Conservation (phyloP, 2,797 vertebrate species). For the Darevskia nairensis region DNA sequence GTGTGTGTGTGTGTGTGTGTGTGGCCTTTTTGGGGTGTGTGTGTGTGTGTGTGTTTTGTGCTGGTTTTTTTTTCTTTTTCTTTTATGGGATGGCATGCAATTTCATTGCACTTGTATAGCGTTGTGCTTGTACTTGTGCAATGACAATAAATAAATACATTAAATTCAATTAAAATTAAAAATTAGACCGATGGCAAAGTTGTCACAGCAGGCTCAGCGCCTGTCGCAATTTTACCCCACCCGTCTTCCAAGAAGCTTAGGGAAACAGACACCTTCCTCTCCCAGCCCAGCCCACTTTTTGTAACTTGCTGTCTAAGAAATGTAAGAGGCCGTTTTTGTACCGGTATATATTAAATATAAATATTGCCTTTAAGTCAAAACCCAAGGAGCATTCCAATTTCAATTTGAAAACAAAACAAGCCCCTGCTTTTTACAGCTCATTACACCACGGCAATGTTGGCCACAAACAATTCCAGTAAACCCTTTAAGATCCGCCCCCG, state of each 20-base stretch:
- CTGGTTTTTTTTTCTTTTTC: too few species aligned
- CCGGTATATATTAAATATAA: too few species aligned
- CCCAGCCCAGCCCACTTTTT: background rate
- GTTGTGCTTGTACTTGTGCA: too few species aligned
- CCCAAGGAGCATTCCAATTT: background rate
- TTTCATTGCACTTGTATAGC: too few species aligned
- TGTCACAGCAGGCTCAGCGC: slow-evolving; percentile 55
- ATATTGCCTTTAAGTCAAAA: background rate
- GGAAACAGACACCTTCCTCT: background rate
- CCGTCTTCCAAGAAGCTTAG: background rate
- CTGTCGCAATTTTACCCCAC: slow-evolving; percentile 24
- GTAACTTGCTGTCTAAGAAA: background rate
- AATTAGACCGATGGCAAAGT: slow-evolving; percentile 30
- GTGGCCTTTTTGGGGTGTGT: too few species aligned
- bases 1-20: too few species aligned
- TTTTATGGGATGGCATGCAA: too few species aligned
- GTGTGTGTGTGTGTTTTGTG: too few species aligned
- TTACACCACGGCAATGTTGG: background rate
- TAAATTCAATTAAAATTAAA: too few species aligned
- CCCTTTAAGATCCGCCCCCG: background rate
- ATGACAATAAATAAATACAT: too few species aligned
- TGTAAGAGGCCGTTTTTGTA: background rate
- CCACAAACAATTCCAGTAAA: background rate
- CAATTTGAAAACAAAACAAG: background rate
- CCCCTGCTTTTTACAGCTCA: background rate